A percentile compares a stretch with the other conserved stretches of the same genome.
phyloP scores from a whole-genome alignment of 2,888 invertebrate genomes.

The Agrotis ipsilon region DNA sequence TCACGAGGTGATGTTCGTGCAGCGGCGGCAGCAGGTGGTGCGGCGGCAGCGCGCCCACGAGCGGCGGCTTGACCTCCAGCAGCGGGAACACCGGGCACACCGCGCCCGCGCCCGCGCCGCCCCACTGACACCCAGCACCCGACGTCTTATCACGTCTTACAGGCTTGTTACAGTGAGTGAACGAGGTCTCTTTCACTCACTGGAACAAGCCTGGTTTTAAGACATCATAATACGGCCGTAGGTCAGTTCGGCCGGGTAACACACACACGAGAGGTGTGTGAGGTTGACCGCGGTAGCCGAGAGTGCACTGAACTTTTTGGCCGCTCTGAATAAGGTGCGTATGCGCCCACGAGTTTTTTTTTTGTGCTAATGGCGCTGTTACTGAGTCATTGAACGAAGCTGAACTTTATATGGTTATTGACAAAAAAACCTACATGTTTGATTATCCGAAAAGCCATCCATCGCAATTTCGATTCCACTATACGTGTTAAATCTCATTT shows the following conservation, averaged over 20 bases:
- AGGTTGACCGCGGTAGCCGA: not conserved
- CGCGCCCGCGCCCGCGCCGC: slow-evolving; percentile 77
- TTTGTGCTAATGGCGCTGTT: not conserved
- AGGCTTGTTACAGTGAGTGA: too few species aligned
- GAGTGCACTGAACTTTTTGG: slow-evolving; percentile 6
- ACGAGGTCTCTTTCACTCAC: too few species aligned
- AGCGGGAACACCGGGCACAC: slow-evolving; percentile 90
- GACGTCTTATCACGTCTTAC: too few species aligned
- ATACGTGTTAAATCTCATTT: too few species aligned
- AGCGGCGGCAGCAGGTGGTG: slow-evolving; percentile 92
- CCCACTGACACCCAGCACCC: slow-evolving; percentile 19
- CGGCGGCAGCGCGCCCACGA: slow-evolving; percentile 89
- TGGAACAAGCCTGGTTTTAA: too few species aligned
- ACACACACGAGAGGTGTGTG: not conserved
- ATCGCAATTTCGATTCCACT: too few species aligned
- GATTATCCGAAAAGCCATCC: too few species aligned
- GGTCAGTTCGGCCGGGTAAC: too few species aligned
- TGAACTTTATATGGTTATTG: not conserved
- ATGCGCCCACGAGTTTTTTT: not conserved
- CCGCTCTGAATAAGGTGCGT: slow-evolving; percentile 2
- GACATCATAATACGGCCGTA: too few species aligned
- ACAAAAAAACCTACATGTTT: not conserved
- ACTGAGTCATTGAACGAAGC: not conserved
- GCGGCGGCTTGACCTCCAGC: slow-evolving; percentile 90
- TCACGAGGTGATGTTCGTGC: slow-evolving; percentile 93